These are phyloP conservation scores for Rhinoraja longicauda DNA, from an alignment of 2,797 vertebrate genomes.

Conservation along the genomic window DNA sequence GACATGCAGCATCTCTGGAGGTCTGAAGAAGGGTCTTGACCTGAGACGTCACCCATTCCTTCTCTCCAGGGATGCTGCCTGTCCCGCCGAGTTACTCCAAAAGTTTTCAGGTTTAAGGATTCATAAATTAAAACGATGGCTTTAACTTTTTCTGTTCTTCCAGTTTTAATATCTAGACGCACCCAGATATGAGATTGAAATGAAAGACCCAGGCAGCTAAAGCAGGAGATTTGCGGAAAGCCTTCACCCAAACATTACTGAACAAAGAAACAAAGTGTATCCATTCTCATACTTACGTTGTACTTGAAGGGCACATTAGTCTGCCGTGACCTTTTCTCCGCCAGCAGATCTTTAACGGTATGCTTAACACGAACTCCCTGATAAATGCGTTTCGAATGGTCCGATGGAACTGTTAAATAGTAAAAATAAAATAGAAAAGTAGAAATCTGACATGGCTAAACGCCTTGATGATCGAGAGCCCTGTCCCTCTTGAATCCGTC, in stretches of 20 bases:
- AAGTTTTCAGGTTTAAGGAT: not conserved
- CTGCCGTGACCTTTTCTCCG: slow-evolving; percentile 83
- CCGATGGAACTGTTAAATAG: slow-evolving; percentile 55
- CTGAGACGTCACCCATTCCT: too few species aligned
- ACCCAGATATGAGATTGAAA: not conserved
- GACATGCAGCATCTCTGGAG: too few species aligned
- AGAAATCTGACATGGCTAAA: not conserved
- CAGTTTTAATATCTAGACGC: too few species aligned
- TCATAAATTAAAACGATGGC: not conserved
- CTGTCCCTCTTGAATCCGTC: too few species aligned
- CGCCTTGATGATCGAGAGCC: not conserved
- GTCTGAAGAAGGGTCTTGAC: too few species aligned
- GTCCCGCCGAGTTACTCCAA: too few species aligned
- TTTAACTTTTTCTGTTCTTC: not conserved
- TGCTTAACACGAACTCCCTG: slow-evolving; percentile 92
- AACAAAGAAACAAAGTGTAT: not conserved
- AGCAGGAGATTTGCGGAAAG: not conserved
- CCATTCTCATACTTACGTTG: slow-evolving; percentile 62
- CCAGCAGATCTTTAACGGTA: slow-evolving; percentile 90
- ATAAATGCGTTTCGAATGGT: slow-evolving; percentile 83
- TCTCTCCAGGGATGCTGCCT: too few species aligned
- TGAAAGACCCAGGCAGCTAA: not conserved
- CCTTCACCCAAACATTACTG: not conserved
- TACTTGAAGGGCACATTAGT: slow-evolving; percentile 61
- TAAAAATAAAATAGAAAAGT: not conserved